Base-by-base conservation (phyloP, 1,140 invertebrate species). In the Drosophila sproati region DNA sequence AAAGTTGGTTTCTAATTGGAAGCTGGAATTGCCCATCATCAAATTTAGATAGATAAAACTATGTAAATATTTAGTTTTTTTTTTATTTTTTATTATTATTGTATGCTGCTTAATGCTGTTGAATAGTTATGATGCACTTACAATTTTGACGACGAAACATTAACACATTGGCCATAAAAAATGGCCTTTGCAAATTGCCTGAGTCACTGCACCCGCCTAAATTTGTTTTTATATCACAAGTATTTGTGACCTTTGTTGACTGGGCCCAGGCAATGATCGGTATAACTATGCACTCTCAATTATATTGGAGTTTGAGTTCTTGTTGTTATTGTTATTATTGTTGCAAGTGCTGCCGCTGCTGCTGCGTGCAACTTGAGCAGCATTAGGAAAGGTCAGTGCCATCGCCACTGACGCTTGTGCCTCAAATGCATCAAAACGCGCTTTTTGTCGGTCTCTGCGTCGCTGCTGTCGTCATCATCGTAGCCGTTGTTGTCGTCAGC, bases 301-400 rank as follows among this genome's bases (percentile, higher is more conserved):
- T 72, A 29, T 57, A 45, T 72, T 60, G 43, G 20, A 28, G 6
- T 51, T 61, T 43, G 12, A 50, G 43, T 6, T 70, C 6, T 66
- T 59, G 50, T 70, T 48, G 6, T 32, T 70, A 31, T 37, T 62
- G n/a, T 41, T 55, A 34, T 45, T 60, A 29, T 34, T 39, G 54
- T 41, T 54, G 59, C n/a, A 61, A 63, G 37, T 50, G 39, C 5
- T 34, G 37, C n/a, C 57, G 34, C 39, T 48, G 48, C 54, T 72
- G 66, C 69, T 80, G 70, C 57, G 63, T 85, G 81, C 80, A 88
- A 88, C 80, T 89, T 66, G 74, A 89, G 80, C 70, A 80, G 85
- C 83, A 85, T 88, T 88, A 89, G 85, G 83, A 83, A 89, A 88
- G 83, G 83, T 89, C 83, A 88, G 83, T 88, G 83, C 83, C 83